Percentiles rank a stretch among this genome's conserved stretches.
Conservation (phyloP, 2,113 vertebrate genomes). For the Jacana jacana region DNA sequence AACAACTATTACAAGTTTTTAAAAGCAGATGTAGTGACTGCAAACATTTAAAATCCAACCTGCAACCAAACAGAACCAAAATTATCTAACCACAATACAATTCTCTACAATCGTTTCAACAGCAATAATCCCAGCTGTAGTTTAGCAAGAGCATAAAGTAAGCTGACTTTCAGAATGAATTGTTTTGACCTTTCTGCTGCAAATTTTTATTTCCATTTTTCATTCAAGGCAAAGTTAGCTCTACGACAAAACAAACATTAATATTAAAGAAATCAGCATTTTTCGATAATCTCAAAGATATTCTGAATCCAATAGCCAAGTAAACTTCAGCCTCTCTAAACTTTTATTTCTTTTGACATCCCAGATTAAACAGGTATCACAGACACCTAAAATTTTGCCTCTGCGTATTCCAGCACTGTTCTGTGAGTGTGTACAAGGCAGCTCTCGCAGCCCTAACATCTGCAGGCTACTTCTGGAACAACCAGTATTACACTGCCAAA, state of each 20-base stretch:
- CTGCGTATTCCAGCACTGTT: not conserved
- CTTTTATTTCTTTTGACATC: not conserved
- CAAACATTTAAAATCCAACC: not conserved
- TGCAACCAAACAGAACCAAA: not conserved
- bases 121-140: not conserved
- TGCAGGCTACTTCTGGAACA: not conserved
- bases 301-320: not conserved
- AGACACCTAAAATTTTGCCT: not conserved
- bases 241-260: not conserved
- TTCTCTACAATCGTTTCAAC: not conserved
- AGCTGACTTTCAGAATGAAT: not conserved
- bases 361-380: not conserved
- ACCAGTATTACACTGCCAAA: not conserved
- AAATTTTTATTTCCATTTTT: not conserved
- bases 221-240: not conserved
- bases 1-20: not conserved
- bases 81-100: not conserved
- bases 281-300: not conserved
- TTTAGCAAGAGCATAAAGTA: not conserved
- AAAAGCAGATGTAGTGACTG: not conserved
- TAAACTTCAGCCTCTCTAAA: not conserved
- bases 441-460: not conserved
- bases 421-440: not conserved
- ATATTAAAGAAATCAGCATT: not conserved
- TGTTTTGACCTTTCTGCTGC: not conserved